Percentiles rank a stretch among this genome's conserved stretches.
Evolutionary conservation across 2,113 vertebrate genomes (phyloP).

Genomic region (Capricornis sumatraensis): DNA sequence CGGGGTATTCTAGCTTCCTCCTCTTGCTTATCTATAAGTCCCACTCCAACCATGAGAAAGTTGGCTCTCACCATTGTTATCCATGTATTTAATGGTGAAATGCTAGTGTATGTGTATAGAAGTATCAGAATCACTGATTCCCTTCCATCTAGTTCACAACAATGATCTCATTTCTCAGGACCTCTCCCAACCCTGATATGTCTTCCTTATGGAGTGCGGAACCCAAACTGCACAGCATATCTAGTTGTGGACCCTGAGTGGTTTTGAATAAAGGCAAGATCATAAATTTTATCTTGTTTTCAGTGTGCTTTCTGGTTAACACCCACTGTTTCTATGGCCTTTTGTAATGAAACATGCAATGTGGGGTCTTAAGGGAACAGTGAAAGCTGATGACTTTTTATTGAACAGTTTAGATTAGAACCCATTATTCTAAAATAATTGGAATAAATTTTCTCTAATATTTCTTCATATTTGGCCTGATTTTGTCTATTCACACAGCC

Average conservation of each 20-base stretch:
- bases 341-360: background rate
- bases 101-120: background rate
- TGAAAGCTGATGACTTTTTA: background rate
- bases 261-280: background rate
- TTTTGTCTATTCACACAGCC: background rate
- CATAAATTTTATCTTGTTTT: background rate
- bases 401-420: background rate
- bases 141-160: background rate
- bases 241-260: background rate
- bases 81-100: background rate
- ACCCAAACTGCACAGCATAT: background rate
- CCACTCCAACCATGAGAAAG: background rate
- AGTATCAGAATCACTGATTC: background rate
- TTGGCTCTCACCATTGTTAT: background rate
- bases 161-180: background rate
- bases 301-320: background rate
- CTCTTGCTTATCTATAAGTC: background rate
- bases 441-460: background rate
- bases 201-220: background rate
- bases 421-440: background rate
- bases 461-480: background rate
- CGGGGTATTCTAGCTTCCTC: background rate
- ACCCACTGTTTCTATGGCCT: background rate
- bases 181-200: background rate
- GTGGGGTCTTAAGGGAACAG: background rate